These are phyloP conservation scores for Listronotus oregonensis DNA, from an alignment of 1,140 invertebrate species.

Conservation along the genomic window DNA sequence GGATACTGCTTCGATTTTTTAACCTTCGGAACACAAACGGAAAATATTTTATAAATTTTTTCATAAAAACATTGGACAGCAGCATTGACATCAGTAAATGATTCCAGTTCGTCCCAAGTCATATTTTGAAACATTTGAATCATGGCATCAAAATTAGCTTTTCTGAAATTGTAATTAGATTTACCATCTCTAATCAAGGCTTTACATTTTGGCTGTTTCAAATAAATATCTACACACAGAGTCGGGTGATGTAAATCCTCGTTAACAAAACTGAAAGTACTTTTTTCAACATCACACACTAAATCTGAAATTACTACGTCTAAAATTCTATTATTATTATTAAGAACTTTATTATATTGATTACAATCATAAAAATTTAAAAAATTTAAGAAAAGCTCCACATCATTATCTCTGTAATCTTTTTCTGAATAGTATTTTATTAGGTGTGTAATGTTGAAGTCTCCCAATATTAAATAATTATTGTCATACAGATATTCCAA, in stretches of 20 bases:
- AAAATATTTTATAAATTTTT: too few relatives aligned
- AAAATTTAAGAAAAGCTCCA: neutral
- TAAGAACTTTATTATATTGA: neutral
- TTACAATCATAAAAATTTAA: neutral
- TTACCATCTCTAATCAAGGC: too few relatives aligned
- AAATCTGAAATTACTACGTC: neutral
- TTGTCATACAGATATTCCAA: slow-evolving; percentile 4
- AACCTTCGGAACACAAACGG: too few relatives aligned
- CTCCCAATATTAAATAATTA: neutral
- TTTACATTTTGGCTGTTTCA: too few relatives aligned
- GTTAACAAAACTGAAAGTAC: neutral
- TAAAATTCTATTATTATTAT: neutral
- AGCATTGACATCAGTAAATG: too few relatives aligned
- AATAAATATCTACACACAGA: neutral
- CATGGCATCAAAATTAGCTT: too few relatives aligned
- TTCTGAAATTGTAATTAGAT: too few relatives aligned
- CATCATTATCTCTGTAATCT: neutral
- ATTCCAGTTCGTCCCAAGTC: too few relatives aligned
- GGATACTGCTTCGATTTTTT: too few relatives aligned
- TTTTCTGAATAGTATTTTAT: neutral
- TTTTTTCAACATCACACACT: neutral
- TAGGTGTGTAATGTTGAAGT: neutral
- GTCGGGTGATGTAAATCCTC: neutral
- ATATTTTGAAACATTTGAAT: too few relatives aligned
- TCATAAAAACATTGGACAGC: too few relatives aligned